Conservation (phyloP, 1,140 invertebrate genomes). For the Drosophila novamexicana region DNA sequence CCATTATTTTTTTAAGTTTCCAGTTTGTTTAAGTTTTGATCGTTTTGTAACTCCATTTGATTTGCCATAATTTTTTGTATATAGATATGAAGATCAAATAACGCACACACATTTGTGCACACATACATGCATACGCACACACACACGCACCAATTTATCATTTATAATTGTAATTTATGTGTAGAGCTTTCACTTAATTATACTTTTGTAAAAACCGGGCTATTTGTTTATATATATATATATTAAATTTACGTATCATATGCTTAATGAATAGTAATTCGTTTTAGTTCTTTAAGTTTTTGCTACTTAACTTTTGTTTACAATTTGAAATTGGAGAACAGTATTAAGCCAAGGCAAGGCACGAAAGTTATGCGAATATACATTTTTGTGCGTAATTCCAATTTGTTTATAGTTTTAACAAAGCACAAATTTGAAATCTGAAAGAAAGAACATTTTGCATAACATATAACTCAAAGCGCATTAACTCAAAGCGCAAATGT, state of each 20-base stretch:
- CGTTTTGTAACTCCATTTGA: conserved; percentile 55
- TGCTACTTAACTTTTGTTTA: conserved; percentile 68
- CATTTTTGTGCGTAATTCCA: conserved; percentile 69
- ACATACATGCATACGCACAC: conserved; percentile 31
- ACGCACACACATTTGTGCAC: conserved; percentile 21
- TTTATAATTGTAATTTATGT: conserved; percentile 68
- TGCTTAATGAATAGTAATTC: conserved; percentile 42
- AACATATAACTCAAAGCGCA: neutral
- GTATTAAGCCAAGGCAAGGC: conserved; percentile 73
- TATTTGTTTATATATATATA: conserved; percentile 50
- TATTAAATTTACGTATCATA: conserved; percentile 20
- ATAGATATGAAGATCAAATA: conserved; percentile 58
- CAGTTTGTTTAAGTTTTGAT: conserved; percentile 35
- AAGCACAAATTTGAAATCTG: conserved; percentile 4
- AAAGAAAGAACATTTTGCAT: conserved; percentile 21
- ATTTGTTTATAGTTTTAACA: conserved; percentile 65
- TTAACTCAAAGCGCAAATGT: conserved; percentile 12
- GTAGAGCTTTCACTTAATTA: conserved; percentile 59
- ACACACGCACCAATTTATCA: conserved; percentile 27
- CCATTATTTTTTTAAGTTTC: conserved; percentile 18
- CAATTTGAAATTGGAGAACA: conserved; percentile 81
- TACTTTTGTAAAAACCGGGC: conserved; percentile 75
- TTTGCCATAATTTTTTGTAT: conserved; percentile 78
- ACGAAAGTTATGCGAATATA: conserved; percentile 64
- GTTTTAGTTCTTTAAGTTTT: conserved; percentile 67